Evolutionary conservation across 2,888 invertebrate species (phyloP), one percentile per base, ranked within the genome.

Genomic region (Teleiodes luculella): DNA sequence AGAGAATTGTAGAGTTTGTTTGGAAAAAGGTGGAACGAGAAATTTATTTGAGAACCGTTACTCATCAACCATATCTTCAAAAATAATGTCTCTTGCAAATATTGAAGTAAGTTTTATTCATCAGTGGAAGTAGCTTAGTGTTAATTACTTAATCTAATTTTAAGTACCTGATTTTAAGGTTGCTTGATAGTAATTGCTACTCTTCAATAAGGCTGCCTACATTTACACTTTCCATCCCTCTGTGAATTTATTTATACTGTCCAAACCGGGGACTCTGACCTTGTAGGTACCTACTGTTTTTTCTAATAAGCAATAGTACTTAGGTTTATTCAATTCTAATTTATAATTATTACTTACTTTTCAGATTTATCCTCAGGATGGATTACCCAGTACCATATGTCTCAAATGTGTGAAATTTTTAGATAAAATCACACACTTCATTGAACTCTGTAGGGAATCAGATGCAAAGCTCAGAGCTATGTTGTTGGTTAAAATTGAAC

Each of bases 301-400:
- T n/a, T n/a, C n/a, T n/a, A n/a, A n/a, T n/a, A n/a, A n/a, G n/a
- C n/a, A n/a, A n/a, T n/a, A n/a, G n/a, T n/a, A n/a, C n/a, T n/a
- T n/a, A n/a, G n/a, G n/a, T n/a, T n/a, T n/a, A n/a, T n/a, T n/a
- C n/a, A n/a, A n/a, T n/a, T n/a, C n/a, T n/a, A n/a, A n/a, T n/a
- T n/a, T n/a, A n/a, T n/a, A n/a, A 14, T 39, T 16, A 39, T 10
- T 16, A 39, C 8, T 39, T 31, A 7, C 24, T 13, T 45, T 76
- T 41, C 64, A 88, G 87, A 78, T 88, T 62, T 58, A 72, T 50
- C 79, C 79, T 20, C 72, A 74, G 50, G 88, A 88, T 62, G 80
- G 78, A 3, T 67, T 86, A 16, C 85, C 87, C 14, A 67, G 71
- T 24, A 66, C 65, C 55, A 81, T 88, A 64, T 88, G 88, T 65